Percentiles rank a stretch among this genome's conserved stretches.
These are phyloP conservation scores for Oedothorax gibbosus DNA, from an alignment of 1,140 invertebrate species.

Conservation along the genomic window DNA sequence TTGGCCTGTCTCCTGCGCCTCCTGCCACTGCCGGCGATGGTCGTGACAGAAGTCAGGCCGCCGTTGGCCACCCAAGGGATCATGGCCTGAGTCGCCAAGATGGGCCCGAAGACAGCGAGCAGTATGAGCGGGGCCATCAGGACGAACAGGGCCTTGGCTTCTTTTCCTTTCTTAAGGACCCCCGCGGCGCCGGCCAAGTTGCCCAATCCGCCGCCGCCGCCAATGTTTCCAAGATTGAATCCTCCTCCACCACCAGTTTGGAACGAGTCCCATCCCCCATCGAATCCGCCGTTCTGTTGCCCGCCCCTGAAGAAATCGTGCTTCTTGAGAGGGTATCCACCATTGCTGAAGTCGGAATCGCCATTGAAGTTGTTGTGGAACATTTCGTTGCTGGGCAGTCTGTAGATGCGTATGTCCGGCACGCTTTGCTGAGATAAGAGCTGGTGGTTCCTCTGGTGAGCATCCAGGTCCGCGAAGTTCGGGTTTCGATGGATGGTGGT, in stretches of 20 bases:
- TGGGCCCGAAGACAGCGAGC: conserved; percentile 38
- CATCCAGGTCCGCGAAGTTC: neutral
- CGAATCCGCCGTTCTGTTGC: neutral
- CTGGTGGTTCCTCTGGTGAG: neutral
- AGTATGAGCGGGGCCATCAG: conserved; percentile 49
- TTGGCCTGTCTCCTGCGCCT: neutral
- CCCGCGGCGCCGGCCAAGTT: neutral
- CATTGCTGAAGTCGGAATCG: neutral
- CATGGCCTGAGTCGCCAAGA: conserved; percentile 51
- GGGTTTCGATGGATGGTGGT: neutral
- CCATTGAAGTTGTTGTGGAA: neutral
- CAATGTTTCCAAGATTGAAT: neutral
- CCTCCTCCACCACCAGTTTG: neutral
- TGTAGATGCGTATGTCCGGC: neutral
- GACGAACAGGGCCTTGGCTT: conserved; percentile 46
- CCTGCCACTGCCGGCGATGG: conserved; percentile 23
- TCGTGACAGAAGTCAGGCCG: conserved; percentile 32
- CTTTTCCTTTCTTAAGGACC: conserved; percentile 11
- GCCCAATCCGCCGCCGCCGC: neutral
- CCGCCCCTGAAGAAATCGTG: conserved; percentile 19
- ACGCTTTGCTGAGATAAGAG: neutral
- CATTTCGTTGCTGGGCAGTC: conserved; percentile 5
- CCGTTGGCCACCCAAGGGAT: conserved; percentile 38
- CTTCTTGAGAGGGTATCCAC: conserved; percentile 4
- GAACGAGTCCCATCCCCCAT: conserved; percentile 4